Conservation (phyloP, 2,113 vertebrate genomes). For the Platichthys stellatus region DNA sequence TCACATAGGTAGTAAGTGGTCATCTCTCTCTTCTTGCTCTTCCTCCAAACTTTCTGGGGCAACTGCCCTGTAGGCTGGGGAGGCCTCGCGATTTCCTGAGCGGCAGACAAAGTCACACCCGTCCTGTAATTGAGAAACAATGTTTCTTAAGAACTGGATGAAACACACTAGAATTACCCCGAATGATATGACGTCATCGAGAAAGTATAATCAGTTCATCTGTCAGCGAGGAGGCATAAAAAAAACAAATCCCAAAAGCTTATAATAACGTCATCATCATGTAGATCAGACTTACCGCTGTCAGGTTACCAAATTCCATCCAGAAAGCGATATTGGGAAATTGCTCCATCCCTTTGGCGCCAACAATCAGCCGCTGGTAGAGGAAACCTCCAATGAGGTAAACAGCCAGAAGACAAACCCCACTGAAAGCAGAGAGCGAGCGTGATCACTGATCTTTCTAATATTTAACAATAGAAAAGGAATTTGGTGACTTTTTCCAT, state of each 20-base stretch:
- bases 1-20: slow-evolving; percentile 97
- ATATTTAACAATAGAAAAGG: background rate
- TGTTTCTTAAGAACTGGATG: background rate
- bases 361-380: slow-evolving; percentile 93
- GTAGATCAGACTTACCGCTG: slow-evolving; percentile 85
- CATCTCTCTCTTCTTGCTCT: slow-evolving; percentile 93
- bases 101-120: slow-evolving; percentile 97
- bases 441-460: background rate
- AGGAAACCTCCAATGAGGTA: slow-evolving; percentile 94
- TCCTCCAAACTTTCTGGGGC: slow-evolving; percentile 89
- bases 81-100: slow-evolving; percentile 82
- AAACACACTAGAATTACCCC: background rate
- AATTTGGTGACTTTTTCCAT: slow-evolving; percentile 68
- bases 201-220: too few species aligned
- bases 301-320: slow-evolving; percentile 93
- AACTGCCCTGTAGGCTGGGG: slow-evolving; percentile 88
- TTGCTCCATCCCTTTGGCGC: slow-evolving; percentile 97
- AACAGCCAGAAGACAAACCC: slow-evolving; percentile 83
- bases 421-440: slow-evolving; percentile 74
- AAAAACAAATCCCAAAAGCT: background rate
- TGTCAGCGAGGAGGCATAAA: too few species aligned
- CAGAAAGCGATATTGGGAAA: slow-evolving; percentile 95
- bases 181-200: too few species aligned
- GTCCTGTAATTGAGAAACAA: slow-evolving; percentile 80
- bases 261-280: background rate